phyloP scores from a whole-genome alignment of 2,888 invertebrate genomes.

The Cyclophora punctaria region DNA sequence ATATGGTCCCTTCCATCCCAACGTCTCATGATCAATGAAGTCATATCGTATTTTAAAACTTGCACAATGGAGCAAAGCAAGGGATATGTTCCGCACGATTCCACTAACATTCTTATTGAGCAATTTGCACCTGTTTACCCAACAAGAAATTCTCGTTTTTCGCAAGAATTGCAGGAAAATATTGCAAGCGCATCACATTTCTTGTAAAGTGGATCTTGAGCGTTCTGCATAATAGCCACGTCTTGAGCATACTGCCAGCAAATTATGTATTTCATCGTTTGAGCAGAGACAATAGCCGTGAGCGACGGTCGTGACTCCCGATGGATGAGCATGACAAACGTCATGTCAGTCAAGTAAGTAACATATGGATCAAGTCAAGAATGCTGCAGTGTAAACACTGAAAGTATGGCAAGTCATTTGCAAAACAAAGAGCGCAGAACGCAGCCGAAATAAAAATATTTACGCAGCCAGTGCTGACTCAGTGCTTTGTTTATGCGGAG shows the following conservation, averaged over 20 bases:
- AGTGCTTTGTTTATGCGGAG: constrained; percentile 61
- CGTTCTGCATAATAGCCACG: constrained; percentile 3
- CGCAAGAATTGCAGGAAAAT: constrained; percentile 3
- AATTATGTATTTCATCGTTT: constrained; percentile 18
- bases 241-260: background rate
- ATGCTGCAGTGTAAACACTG: constrained; percentile 52
- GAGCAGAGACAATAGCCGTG: constrained; percentile 23
- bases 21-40: constrained; percentile 21
- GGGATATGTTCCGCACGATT: constrained; percentile 21
- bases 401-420: constrained; percentile 57
- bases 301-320: constrained; percentile 28
- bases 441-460: constrained; percentile 69
- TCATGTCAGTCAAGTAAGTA: constrained; percentile 29
- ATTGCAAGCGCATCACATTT: constrained; percentile 6
- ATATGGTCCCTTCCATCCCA: constrained; percentile 34
- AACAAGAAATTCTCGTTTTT: constrained; percentile 8
- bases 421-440: constrained; percentile 64
- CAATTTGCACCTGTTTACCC: constrained; percentile 12
- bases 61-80: constrained; percentile 12
- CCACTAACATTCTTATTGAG: constrained; percentile 21
- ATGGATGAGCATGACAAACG: constrained; percentile 28
- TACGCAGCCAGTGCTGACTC: constrained; percentile 63
- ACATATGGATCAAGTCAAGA: constrained; percentile 56
- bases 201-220: constrained; percentile 5
- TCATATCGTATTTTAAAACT: constrained; percentile 17